Evolutionary conservation across 2,888 invertebrate genomes (phyloP), one percentile per base, ranked within the genome.

Genomic region (Hirtodrosophila alboralis): DNA sequence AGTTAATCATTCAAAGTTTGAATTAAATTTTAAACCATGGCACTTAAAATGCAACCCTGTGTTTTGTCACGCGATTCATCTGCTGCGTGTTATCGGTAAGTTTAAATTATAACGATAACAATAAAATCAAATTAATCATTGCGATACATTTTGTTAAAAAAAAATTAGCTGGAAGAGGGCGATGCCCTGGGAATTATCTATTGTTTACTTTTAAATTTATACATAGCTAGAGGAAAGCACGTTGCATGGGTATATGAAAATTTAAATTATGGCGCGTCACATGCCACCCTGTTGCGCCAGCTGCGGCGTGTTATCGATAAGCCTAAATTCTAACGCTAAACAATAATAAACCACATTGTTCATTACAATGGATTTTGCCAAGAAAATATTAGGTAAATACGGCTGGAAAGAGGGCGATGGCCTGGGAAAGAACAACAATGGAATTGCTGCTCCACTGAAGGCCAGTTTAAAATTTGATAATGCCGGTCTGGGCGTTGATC

Each of bases 401-500:
- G 90, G 90, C 1, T 91, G 91, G 90, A 89, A 90, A 49, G 90
- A 90, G 33, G 91, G 91, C 1, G 88, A 90, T 13, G 97, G 97
- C 0, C 92, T 97, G 1, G 97, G 97, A 6, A 95, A 94, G 86
- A 91, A 94, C 71, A 95, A 95, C 87, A 92, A 93, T 89, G 97
- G 97, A 4, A 96, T 96, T 53, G 91, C 93, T 0, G 92, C 94
- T 65, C 93, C 97, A 0, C 83, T 97, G 1, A 96, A 95, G 88
- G 95, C 96, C 0, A 95, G 93, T 86, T 86, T 96, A 6, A 97
- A 97, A 89, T 94, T 95, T 59, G 96, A 97, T 84, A 94, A 79
- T 8, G 89, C 93, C 0, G 96, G 96, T 0, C 88, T 98, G 14
- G 97, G 97, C 0, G 95, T 95, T 74, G 94, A 95, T 87, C 91